Evolutionary conservation across 2,888 invertebrate species (phyloP).

Genomic region (Drosophila histrio): DNA sequence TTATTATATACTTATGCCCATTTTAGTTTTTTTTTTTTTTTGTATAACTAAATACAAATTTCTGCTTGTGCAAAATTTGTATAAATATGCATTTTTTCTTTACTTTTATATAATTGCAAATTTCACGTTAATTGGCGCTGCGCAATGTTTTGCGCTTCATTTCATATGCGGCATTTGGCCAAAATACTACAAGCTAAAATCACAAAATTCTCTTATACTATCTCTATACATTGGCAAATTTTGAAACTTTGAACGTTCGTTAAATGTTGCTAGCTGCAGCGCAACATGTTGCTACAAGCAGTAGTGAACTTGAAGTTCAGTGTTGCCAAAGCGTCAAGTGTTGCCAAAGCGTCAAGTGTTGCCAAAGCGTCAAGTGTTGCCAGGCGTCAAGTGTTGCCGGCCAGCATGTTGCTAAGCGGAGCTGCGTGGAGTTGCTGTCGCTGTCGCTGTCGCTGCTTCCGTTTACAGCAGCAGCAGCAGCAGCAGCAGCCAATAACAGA

Average conservation of each 20-base stretch:
- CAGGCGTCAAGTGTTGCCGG: slow-evolving; percentile 10
- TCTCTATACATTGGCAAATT: background rate
- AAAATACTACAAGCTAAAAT: background rate
- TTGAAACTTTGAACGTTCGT: background rate
- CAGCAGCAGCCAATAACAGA: slow-evolving; percentile 21
- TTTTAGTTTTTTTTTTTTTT: too few species aligned
- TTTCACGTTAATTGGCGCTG: slow-evolving; percentile 59
- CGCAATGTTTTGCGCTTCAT: slow-evolving; percentile 56
- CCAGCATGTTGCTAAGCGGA: background rate
- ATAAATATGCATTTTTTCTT: background rate
- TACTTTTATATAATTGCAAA: slow-evolving; percentile 21
- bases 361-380: slow-evolving; percentile 11
- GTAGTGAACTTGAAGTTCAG: too few species aligned
- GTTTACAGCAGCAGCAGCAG: slow-evolving; percentile 7
- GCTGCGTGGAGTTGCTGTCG: background rate
- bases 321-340: too few species aligned
- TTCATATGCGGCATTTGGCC: slow-evolving; percentile 20
- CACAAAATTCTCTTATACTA: background rate
- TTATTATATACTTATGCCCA: too few species aligned
- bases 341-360: too few species aligned
- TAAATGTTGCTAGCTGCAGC: background rate
- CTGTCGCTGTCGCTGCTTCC: slow-evolving; percentile 13
- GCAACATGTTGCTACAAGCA: too few species aligned
- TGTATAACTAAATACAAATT: too few species aligned
- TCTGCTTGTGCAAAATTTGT: background rate